Conservation (phyloP, 2,113 vertebrate genomes). For the Poeciliopsis prolifica region DNA sequence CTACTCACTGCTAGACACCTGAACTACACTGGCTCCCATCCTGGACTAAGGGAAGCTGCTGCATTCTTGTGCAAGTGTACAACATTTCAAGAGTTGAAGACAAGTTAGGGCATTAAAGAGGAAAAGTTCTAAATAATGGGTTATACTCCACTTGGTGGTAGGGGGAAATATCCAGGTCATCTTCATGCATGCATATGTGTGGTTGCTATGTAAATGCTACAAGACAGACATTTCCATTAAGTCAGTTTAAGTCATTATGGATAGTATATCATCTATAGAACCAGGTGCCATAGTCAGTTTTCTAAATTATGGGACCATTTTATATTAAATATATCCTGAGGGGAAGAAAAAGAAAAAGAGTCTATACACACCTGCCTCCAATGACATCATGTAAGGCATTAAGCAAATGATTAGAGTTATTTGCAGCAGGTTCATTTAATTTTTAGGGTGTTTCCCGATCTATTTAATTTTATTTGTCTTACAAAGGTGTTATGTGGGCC, state of each 20-base stretch:
- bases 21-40: constrained; percentile 39
- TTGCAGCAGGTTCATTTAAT: constrained; percentile 24
- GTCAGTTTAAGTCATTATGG: too few species aligned
- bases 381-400: too few species aligned
- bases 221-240: too few species aligned
- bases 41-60: constrained; percentile 34
- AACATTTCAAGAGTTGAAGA: constrained; percentile 42
- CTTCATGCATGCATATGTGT: too few species aligned
- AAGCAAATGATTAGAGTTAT: neutral
- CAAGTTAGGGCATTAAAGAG: constrained; percentile 53
- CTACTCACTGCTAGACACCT: constrained; percentile 23
- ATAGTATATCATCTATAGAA: too few species aligned
- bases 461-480: neutral
- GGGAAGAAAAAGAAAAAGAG: too few species aligned
- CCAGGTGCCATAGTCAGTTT: too few species aligned
- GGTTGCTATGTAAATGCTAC: too few species aligned
- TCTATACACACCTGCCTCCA: too few species aligned
- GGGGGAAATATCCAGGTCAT: constrained; percentile 60
- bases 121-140: constrained; percentile 45
- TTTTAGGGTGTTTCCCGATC: neutral
- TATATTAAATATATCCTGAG: too few species aligned
- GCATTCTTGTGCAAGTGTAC: constrained; percentile 45
- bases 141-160: constrained; percentile 55
- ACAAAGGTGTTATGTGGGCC: neutral
- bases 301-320: too few species aligned